Percentiles rank a stretch among this genome's conserved stretches.
phyloP scores from a whole-genome alignment of 1,140 invertebrate genomes.

The roundworm (Caenorhabditis elegans) region WBcel235 BX284606.5:10500001-10500500 shows the following conservation, averaged over 20 bases:
- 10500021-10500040: neutral
- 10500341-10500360: too few species aligned
- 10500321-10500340: neutral
- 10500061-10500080: neutral
- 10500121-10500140: neutral
- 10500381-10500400: too few species aligned
- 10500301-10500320: neutral
- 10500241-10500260: conserved; percentile 15
- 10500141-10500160: conserved; percentile 1
- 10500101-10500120: neutral
- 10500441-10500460: too few species aligned
- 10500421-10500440: too few species aligned
- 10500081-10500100: neutral
- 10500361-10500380: too few species aligned
- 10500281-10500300: neutral
- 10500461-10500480: too few species aligned
- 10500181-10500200: neutral
- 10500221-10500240: neutral
- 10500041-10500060: neutral
- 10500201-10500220: neutral
- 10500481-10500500: too few species aligned
- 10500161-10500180: neutral
- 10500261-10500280: conserved; percentile 23
- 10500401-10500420: too few species aligned
- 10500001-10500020: neutral